phyloP scores from a whole-genome alignment of 1,140 invertebrate genomes.

The Penaeus chinensis region DNA sequence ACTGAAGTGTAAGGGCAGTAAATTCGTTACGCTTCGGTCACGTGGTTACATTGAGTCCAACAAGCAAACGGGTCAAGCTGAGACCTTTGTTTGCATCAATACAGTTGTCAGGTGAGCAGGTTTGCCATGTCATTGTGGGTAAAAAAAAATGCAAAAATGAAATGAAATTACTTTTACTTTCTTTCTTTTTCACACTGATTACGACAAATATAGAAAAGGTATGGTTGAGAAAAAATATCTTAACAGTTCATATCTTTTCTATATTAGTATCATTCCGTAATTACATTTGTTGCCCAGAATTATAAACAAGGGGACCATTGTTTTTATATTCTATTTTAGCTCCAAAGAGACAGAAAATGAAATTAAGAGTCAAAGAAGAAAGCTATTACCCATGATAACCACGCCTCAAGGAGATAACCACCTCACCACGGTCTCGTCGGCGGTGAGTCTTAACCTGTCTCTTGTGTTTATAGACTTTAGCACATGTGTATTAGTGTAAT shows the following conservation, averaged over 20 bases:
- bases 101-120: constrained; percentile 37
- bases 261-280: background rate
- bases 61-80: constrained; percentile 46
- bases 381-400: constrained; percentile 33
- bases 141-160: background rate
- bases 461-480: too few relatives aligned
- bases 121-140: background rate
- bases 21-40: constrained; percentile 25
- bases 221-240: too few relatives aligned
- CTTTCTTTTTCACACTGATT: background rate
- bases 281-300: background rate
- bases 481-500: too few relatives aligned
- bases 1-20: constrained; percentile 40
- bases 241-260: background rate
- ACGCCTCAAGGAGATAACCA: constrained; percentile 31
- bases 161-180: background rate
- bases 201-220: background rate
- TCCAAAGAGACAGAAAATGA: constrained; percentile 32
- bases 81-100: constrained; percentile 54
- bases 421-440: constrained; percentile 25
- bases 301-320: too few relatives aligned
- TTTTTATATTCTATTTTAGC: background rate
- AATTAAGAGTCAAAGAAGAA: constrained; percentile 47
- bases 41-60: constrained; percentile 48
- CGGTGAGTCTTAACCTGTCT: background rate